Base-by-base conservation (phyloP, 2,888 invertebrate genomes). In the Scelioninae gen. 1 region DNA sequence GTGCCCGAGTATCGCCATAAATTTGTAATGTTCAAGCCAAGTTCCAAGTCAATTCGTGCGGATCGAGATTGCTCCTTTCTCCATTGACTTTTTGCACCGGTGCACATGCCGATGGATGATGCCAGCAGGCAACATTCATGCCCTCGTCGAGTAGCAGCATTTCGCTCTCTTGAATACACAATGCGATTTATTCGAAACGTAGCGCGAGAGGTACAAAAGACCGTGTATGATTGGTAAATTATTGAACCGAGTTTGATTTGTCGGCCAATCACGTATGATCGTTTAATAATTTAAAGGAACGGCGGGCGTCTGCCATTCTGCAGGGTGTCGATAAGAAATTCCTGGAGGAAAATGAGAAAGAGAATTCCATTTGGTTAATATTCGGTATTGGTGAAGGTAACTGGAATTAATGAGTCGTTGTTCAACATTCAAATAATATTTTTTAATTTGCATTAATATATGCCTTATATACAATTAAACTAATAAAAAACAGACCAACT, bases 221-320 rank as follows among this genome's bases (percentile, higher is more conserved):
- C 87, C 88, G 88, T 85, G 89, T 89, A 92, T 92, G 92, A 92
- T 91, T 90, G 91, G 90, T 92, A 92, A 92, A 92, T 92, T 92
- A 92, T 92, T 92, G 92, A 92, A 88, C 88, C 86, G 81, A 74
- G 79, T 82, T 85, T 88, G 86, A 90, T 91, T 91, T 89, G 90
- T 89, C 87, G 90, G 90, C 91, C 89, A 91, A 92, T 92, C 92
- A 92, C 92, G 92, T 92, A 92, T 86, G 75, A 76, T 84, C 86
- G 86, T 90, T 92, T 90, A 92, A 92, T 92, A 91, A 90, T 92
- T 90, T 87, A 83, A 90, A 84, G 86, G 88, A 86, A 87, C 86
- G 47, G 23, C 16, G 49, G 8, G 51, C 13, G 76, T 63, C 51
- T 60, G 71, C 45, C 43, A 32, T n/a, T 7, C 34, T 32, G 47